Percentiles rank a stretch among this genome's conserved stretches.
These are phyloP conservation scores for Ianthella basta DNA, from an alignment of 37 sponge, comb jelly and placozoan species.

Conservation along the genomic window DNA sequence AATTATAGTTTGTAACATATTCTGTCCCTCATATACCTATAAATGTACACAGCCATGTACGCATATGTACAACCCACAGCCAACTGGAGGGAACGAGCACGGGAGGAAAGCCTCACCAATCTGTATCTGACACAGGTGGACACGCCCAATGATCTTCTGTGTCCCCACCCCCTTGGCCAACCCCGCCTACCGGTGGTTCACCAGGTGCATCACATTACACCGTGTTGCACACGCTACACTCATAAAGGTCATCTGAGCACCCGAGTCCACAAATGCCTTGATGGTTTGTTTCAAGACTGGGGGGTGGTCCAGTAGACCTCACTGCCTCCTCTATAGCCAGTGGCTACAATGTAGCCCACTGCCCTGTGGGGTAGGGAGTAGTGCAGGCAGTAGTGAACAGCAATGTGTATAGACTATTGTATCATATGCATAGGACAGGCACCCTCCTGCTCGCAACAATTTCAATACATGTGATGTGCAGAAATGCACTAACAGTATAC, in stretches of 20 bases:
- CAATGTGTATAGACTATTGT: no score
- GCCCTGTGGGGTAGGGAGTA: background rate
- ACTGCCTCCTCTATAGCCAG: background rate
- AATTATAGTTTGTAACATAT: no score
- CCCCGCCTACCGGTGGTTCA: constrained; percentile 81
- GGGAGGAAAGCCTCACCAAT: constrained; percentile 81
- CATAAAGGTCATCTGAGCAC: background rate
- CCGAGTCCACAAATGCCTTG: background rate
- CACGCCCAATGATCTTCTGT: constrained; percentile 89
- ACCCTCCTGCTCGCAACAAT: no score
- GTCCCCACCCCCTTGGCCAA: constrained; percentile 88
- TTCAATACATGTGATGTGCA: no score
- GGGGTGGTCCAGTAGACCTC: background rate
- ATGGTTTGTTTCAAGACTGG: background rate
- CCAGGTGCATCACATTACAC: constrained; percentile 86
- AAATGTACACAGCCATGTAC: no score
- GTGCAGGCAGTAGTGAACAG: no score
- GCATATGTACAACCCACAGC: no score
- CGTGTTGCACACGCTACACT: constrained; percentile 78
- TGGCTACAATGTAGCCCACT: background rate
- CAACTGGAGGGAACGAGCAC: no score
- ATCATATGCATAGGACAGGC: no score
- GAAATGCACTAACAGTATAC: no score
- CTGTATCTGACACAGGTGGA: constrained; percentile 90
- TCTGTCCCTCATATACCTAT: no score